A percentile compares a stretch with the other conserved stretches of the same genome.
phyloP scores from a whole-genome alignment of 2,113 vertebrate genomes.

The Urocolius indicus region DNA sequence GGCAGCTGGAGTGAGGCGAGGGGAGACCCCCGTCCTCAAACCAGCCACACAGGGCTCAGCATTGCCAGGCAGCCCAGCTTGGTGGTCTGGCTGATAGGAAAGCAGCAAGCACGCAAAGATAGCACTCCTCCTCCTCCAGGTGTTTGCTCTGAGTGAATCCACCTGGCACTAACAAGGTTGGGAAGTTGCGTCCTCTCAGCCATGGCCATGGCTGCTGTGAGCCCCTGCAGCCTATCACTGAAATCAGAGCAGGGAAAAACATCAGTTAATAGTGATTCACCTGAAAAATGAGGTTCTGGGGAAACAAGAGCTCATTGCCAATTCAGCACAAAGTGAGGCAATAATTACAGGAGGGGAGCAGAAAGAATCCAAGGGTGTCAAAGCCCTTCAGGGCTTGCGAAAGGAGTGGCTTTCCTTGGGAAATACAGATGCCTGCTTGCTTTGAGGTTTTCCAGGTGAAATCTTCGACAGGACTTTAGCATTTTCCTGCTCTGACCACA shows the following conservation, averaged over 20 bases:
- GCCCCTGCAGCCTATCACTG: background rate
- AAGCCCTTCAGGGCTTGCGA: background rate
- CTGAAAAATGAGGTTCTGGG: background rate
- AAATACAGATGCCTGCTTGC: background rate
- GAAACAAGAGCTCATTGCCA: background rate
- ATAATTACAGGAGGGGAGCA: background rate
- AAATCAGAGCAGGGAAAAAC: background rate
- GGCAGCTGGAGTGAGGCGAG: background rate
- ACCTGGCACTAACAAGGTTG: accelerated
- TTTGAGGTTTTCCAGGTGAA: background rate
- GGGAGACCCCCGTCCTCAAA: background rate
- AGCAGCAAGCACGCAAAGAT: background rate
- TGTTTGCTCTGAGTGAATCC: background rate
- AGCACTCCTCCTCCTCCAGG: background rate
- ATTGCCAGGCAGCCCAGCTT: accelerated
- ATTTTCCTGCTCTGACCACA: background rate
- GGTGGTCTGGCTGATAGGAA: background rate
- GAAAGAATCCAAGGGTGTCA: background rate
- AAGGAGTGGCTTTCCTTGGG: accelerated
- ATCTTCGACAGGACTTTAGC: background rate
- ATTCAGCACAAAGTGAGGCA: background rate
- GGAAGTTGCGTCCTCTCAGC: background rate
- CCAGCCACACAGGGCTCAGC: background rate
- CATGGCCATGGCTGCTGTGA: background rate
- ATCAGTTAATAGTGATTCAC: background rate